Evolutionary conservation across 1,140 invertebrate genomes (phyloP).

Genomic region (Ctenoplectra terminalis): DNA sequence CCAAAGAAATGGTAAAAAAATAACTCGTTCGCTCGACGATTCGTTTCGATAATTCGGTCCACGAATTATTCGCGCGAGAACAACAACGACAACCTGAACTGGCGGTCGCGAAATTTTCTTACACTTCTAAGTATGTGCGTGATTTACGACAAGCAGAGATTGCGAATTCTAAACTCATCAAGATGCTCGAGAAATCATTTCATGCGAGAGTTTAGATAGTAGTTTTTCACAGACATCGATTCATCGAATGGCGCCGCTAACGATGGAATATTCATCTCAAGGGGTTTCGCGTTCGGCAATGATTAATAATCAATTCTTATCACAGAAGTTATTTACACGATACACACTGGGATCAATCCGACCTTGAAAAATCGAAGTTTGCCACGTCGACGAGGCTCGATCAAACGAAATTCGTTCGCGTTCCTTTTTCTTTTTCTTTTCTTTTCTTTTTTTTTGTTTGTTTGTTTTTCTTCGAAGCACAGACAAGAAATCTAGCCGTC

Average conservation of each 20-base stretch:
- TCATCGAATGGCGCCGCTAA: slow-evolving; percentile 31
- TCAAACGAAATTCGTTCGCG: slow-evolving; percentile 27
- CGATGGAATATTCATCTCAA: slow-evolving; percentile 33
- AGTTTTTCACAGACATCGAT: background rate
- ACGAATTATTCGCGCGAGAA: slow-evolving; percentile 4
- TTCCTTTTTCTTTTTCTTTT: slow-evolving; percentile 21
- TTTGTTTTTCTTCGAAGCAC: slow-evolving; percentile 39
- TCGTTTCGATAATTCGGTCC: slow-evolving; percentile 17
- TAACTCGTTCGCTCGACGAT: background rate
- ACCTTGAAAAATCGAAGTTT: slow-evolving; percentile 42
- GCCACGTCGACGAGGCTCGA: slow-evolving; percentile 29
- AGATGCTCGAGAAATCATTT: background rate
- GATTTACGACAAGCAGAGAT: background rate
- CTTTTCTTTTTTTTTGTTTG: no score
- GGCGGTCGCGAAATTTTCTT: background rate
- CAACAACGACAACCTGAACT: background rate
- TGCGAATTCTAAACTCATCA: background rate
- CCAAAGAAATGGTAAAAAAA: slow-evolving; percentile 16
- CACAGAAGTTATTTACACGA: slow-evolving; percentile 72
- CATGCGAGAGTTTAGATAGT: no score
- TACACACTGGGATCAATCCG: slow-evolving; percentile 48
- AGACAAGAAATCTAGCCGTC: slow-evolving; percentile 64
- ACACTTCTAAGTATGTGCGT: slow-evolving; percentile 25
- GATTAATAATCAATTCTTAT: slow-evolving; percentile 71
- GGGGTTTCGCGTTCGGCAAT: slow-evolving; percentile 69